A percentile compares a stretch with the other conserved stretches of the same genome.
phyloP scores from a whole-genome alignment of 2,888 invertebrate genomes.

The Polia nebulosa region DNA sequence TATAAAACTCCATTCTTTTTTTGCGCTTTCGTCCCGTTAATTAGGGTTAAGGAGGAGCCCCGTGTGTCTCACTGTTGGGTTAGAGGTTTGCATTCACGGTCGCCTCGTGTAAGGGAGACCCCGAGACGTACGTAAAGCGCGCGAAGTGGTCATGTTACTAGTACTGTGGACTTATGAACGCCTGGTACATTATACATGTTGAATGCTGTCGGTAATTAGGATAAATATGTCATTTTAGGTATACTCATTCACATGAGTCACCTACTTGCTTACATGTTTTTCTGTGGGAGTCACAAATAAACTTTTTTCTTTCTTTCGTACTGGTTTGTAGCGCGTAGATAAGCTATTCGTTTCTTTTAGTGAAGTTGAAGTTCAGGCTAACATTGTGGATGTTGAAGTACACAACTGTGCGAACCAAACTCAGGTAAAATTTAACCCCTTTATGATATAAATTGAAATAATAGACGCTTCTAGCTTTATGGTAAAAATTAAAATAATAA shows the following conservation, averaged over 20 bases:
- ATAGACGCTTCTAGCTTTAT: too few relatives aligned
- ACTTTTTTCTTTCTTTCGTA: too few relatives aligned
- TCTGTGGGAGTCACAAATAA: too few relatives aligned
- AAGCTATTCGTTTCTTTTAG: too few relatives aligned
- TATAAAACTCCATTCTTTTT: slow-evolving; percentile 81
- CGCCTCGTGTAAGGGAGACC: slow-evolving; percentile 9
- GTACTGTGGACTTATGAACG: neutral
- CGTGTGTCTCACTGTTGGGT: slow-evolving; percentile 69
- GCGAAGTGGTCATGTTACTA: neutral
- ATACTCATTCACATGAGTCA: too few relatives aligned
- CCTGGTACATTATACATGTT: neutral
- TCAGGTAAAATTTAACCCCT: neutral
- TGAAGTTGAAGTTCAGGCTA: neutral
- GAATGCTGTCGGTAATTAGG: neutral
- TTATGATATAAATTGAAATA: neutral
- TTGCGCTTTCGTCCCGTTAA: slow-evolving; percentile 85
- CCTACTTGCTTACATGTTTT: too few relatives aligned
- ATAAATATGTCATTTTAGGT: too few relatives aligned
- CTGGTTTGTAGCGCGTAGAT: too few relatives aligned
- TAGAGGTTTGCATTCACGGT: slow-evolving; percentile 34
- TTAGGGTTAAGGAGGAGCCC: slow-evolving; percentile 83
- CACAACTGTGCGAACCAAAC: too few relatives aligned
- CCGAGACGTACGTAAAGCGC: slow-evolving; percentile 14
- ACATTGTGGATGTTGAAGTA: too few relatives aligned
- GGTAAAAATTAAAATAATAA: neutral